Evolutionary conservation across 2,888 invertebrate species (phyloP), one percentile per base, ranked within the genome.

Genomic region (Hermodice carunculata): DNA sequence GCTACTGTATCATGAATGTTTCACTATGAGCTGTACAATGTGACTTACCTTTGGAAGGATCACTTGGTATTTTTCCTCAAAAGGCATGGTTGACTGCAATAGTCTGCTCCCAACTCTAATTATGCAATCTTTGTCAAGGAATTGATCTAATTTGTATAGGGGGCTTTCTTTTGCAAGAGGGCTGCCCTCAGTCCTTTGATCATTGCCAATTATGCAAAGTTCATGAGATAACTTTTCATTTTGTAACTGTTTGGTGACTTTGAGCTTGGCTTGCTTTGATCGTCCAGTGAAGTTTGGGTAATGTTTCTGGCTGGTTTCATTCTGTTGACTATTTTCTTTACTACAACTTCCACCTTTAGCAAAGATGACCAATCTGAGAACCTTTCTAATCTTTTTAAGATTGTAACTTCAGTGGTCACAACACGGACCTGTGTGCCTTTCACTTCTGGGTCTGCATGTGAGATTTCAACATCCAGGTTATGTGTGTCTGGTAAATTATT

Each of bases 61-160:
- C n/a, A 67, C 60, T 4, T 70, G 72, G 32, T 74, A 66, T 24
- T 67, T 76, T 17, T 32, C 29, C 19, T 46, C 8, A 5, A 37
- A 8, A 28, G 64, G 37, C n/a, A 69, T 22, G n/a, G 49, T 28
- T 6, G 70, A 31, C 1, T 56, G 58, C 44, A 61, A 46, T 3
- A 76, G 29, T 29, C 71, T 52, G 17, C 76, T 76, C 34, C 73
- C 76, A 22, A 77, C 72, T 26, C 74, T 61, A 8, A 76, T 14
- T 8, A 76, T 14, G 4, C 71, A 72, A 22, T 59, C 19, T 14
- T 52, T 42, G 29, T 60, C 58, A 26, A 73, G 1, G 43, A 68
- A 69, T 11, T 73, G 75, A 40, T 71, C 69, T 14, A 74, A 57
- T 4, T 28, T 32, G 46, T 28, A 58, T 17, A 70, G 31, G 22